Evolutionary conservation across 2,113 vertebrate genomes (phyloP).

Genomic region (Gymnogyps californianus): DNA sequence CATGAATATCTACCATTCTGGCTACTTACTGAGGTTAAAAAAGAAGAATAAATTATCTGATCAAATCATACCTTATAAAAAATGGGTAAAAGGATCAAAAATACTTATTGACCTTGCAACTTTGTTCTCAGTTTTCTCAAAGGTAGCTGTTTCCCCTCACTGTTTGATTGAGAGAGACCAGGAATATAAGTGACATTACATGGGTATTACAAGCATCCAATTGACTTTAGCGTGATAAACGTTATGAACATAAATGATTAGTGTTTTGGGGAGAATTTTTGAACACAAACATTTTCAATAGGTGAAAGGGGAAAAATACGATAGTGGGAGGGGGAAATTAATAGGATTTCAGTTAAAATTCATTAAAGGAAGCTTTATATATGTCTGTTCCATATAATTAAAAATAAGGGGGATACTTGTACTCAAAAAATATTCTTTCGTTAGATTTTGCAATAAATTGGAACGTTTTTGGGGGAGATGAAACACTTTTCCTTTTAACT

Average conservation of each 20-base stretch:
- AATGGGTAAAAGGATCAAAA: background rate
- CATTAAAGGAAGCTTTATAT: background rate
- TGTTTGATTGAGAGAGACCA: background rate
- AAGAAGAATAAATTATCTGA: background rate
- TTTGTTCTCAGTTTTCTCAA: background rate
- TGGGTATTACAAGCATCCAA: background rate
- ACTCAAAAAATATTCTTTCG: background rate
- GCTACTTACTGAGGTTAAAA: background rate
- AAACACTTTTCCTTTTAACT: background rate
- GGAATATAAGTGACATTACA: background rate
- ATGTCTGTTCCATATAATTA: background rate
- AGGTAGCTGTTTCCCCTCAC: background rate
- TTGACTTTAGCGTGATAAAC: background rate
- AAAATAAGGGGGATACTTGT: background rate
- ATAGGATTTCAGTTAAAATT: background rate
- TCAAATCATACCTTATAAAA: background rate
- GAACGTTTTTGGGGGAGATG: accelerated
- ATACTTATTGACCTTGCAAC: background rate
- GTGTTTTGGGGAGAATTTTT: background rate
- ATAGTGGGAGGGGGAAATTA: background rate
- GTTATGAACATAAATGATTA: background rate
- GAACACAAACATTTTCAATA: background rate
- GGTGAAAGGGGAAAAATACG: background rate
- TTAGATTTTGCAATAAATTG: background rate
- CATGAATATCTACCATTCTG: background rate